Base-by-base conservation (phyloP, 2,888 invertebrate species). In the Amphipyra berbera region DNA sequence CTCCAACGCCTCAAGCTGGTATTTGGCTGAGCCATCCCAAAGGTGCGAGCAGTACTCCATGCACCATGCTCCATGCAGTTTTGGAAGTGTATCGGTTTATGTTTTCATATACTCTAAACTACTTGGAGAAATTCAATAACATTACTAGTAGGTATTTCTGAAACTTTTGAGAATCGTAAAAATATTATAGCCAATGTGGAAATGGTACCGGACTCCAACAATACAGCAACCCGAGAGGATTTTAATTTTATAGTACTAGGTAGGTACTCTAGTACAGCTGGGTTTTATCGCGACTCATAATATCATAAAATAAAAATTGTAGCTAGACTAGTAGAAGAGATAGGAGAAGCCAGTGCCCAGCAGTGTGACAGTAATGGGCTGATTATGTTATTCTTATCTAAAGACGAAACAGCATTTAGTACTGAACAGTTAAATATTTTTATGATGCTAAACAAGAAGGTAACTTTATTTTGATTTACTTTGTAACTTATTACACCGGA, bases 201-300 rank as follows among this genome's bases (percentile, higher is more conserved):
- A 60, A 54, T 60, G 10, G 59, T 15, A n/a, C 14, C 55, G 40
- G 45, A 47, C 37, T 55, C 33, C 37, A 44, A 15, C 53, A 46
- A 55, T 40, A 44, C 45, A 38, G 47, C 37, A 61, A 62, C 48
- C 42, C 53, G 62, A 44, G 9, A 66, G 48, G 44, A 71, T 62
- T 59, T 57, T 76, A 61, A 71, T 58, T 55, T 67, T 44, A 73
- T 58, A 55, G 58, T 55, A 58, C 54, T 61, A n/a, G n/a, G n/a
- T n/a, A n/a, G n/a, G n/a, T n/a, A 15, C 41, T 35, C 54, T 44
- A 76, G 67, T 49, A 49, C 72, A 73, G 67, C 60, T 61, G 72
- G 49, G 33, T 62, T 73, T 76, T 76, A 76, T 71, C 35, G 58
- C 48, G 7, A 21, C 52, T 58, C 59, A n/a, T n/a, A n/a, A 38